Evolutionary conservation across 2,797 vertebrate species (phyloP), one percentile per base, ranked within the genome.

Genomic region (Coracias cyanogaster): DNA sequence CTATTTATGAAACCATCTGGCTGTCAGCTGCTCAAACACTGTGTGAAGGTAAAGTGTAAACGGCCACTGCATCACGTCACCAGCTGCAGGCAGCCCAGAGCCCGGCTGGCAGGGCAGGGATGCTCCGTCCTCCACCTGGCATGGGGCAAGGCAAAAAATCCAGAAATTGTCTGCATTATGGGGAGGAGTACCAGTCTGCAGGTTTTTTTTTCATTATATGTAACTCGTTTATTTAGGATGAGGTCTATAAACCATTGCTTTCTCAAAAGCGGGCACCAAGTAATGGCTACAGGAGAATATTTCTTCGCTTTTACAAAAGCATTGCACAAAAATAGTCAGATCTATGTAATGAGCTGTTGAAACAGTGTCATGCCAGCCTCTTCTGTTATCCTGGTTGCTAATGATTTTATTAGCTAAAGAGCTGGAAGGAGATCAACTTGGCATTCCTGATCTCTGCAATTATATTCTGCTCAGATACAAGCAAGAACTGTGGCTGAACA

Each of bases 1-100:
- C 70, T 94, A 28, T 90, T 94, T 86, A 72, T 62, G 87, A 94
- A 94, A 91, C 82, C 80, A 94, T 86, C 87, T 94, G 93, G 80
- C 82, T 82, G 91, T 41, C 87, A 93, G 94, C 62, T 6, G 31
- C 86, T 86, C 11, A 6, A 66, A 46, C 25, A 26, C 15, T 18
- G 3, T 0, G 1, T 13, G 15, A 78, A 86, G 31, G 39, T 31
- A 15, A 72, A 78, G 69, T 17, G 69, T 9, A 71, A 94, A 60
- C 0, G 12, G 58, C n/a, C 13, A 1, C 51, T 41, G 67, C 33
- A n/a, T 5, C 78, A 55, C 43, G 1, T 22, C 9, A 1, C 33
- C 29, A 62, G 78, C 73, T 57, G 71, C 3, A 9, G 73, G 31
- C 58, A 86, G 55, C 49, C 37, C 15, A 72, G 26, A 66, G n/a